These are phyloP conservation scores for Hybognathus amarus DNA, from an alignment of 2,797 vertebrate species.

Conservation along the genomic window DNA sequence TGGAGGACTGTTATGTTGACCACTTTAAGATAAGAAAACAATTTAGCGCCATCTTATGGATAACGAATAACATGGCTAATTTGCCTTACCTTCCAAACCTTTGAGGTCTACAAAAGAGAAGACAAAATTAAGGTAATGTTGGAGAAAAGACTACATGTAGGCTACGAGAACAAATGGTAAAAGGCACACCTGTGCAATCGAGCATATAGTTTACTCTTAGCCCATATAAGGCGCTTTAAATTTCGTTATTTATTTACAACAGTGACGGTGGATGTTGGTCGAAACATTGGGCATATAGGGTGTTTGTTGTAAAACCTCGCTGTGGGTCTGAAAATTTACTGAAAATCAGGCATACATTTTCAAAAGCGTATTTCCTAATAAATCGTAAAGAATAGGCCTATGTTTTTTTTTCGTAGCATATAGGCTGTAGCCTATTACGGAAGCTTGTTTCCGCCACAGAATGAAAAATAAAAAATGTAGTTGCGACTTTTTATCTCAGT, in stretches of 20 bases:
- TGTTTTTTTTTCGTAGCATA: not conserved
- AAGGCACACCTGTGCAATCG: not conserved
- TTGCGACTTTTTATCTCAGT: too few species aligned
- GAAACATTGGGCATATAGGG: not conserved
- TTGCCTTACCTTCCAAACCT: not conserved
- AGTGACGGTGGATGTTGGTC: not conserved
- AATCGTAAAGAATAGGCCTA: not conserved
- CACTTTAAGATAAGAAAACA: not conserved
- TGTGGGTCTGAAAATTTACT: not conserved
- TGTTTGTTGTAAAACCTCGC: too few species aligned
- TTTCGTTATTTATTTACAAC: not conserved
- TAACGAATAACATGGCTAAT: not conserved
- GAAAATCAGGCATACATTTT: not conserved
- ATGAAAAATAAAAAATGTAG: too few species aligned
- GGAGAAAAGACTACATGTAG: not conserved
- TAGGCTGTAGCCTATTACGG: too few species aligned
- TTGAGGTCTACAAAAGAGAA: not conserved
- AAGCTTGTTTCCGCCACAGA: too few species aligned
- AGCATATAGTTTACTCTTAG: not conserved
- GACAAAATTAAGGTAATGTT: not conserved
- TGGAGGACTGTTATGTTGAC: not conserved
- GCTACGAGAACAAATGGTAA: slow-evolving; percentile 20
- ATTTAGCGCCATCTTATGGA: slow-evolving; percentile 53
- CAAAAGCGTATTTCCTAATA: not conserved
- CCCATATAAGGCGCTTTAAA: not conserved